Conservation (phyloP, 2,797 vertebrate genomes). For the Rhinatrema bivittatum region DNA sequence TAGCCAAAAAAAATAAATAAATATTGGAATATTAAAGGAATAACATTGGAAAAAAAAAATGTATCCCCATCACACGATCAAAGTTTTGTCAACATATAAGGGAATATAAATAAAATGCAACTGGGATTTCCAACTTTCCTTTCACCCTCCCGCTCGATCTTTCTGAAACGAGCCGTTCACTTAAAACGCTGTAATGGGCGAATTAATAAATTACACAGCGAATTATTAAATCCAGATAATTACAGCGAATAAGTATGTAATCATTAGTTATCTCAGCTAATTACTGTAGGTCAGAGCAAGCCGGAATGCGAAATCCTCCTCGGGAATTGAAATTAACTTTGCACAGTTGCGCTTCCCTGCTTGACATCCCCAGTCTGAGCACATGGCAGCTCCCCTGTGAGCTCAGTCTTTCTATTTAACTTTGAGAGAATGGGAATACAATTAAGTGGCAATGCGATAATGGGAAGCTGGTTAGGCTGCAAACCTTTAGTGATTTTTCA, state of each 20-base stretch:
- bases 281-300: slow-evolving; percentile 92
- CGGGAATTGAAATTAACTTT: slow-evolving; percentile 94
- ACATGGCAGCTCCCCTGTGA: slow-evolving; percentile 62
- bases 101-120: background rate
- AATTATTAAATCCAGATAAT: slow-evolving; percentile 99
- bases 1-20: no score
- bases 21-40: no score
- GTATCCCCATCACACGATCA: no score
- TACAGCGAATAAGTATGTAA: slow-evolving; percentile 96
- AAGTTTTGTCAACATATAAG: no score
- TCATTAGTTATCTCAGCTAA: slow-evolving; percentile 98
- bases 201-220: slow-evolving; percentile 99
- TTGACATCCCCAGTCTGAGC: slow-evolving; percentile 66
- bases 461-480: slow-evolving; percentile 52
- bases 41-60: no score
- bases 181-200: slow-evolving; percentile 88
- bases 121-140: background rate
- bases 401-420: slow-evolving; percentile 64
- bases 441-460: slow-evolving; percentile 57
- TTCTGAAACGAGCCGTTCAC: slow-evolving; percentile 75
- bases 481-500: slow-evolving; percentile 41
- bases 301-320: slow-evolving; percentile 72
- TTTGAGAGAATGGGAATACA: slow-evolving; percentile 71
- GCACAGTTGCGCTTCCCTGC: slow-evolving; percentile 69
- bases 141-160: no score